Base-by-base conservation (phyloP, 37 sponge, comb jelly and placozoan species). In the Eunapius fragilis region DNA sequence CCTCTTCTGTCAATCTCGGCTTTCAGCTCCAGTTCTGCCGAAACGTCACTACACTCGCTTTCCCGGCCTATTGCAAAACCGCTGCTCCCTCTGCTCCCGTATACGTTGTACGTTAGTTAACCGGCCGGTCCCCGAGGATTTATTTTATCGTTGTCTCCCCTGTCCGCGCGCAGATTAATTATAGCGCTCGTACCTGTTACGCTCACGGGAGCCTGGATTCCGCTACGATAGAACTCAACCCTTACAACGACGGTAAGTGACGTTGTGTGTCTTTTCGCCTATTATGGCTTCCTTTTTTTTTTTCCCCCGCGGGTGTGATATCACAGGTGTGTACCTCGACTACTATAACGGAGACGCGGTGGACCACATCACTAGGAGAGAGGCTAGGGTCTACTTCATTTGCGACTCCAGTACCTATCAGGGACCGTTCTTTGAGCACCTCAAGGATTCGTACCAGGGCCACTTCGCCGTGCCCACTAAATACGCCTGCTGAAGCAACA, bases 191-290 rank as follows among this genome's bases (percentile, higher is more conserved):
- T 48, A 33, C 31, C 3, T 91, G 91, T 77, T 32, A 41, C 32
- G 70, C 77, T 31, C 70, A 81, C 31, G 91, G 91, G 27, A 91
- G 71, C 32, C 68, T 86, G 2, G 45, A 76, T 2, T 33, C 71
- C 10, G 87, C 87, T 19, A 86, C 76, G 31, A 75, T 91, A 26
- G 82, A 86, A 38, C 82, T 58, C 74, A 82, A 81, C 73, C 91
- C 91, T 13, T 91, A 86, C 69, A 41, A 48, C 30, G 91, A 91
- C 77, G 91, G 91, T 86, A 74, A 84, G 80, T 76, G 31, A 82
- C 14, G 32, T 24, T 12, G n/a, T n/a, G n/a, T n/a, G n/a, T n/a
- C n/a, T n/a, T n/a, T n/a, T n/a, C n/a, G n/a, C n/a, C n/a, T 24
- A 25, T 11, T 24, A 5, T 30, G 24, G 50, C n/a, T 10, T 78